These are phyloP conservation scores for Corythaixoides concolor DNA, from an alignment of 2,113 vertebrate genomes.

Conservation along the genomic window DNA sequence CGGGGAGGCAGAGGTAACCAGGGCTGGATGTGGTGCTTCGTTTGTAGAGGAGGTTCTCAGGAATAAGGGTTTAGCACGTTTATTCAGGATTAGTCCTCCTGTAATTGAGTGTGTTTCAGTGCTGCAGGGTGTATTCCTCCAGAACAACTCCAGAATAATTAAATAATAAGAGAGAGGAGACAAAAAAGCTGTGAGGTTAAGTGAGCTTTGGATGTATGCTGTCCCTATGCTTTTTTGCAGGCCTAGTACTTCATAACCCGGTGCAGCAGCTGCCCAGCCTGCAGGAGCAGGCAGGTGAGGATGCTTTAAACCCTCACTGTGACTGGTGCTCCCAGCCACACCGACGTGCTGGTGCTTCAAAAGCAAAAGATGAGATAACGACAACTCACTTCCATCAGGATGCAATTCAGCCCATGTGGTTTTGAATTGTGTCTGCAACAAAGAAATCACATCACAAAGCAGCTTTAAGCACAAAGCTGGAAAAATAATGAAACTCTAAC, in stretches of 20 bases:
- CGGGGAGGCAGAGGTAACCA: not conserved
- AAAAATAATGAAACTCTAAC: not conserved
- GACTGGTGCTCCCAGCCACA: not conserved
- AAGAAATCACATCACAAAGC: not conserved
- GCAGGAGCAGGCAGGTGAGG: not conserved
- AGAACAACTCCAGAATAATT: not conserved
- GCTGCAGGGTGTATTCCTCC: not conserved
- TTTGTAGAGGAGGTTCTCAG: not conserved
- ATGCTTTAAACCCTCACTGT: not conserved
- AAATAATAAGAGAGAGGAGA: not conserved
- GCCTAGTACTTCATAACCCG: not conserved
- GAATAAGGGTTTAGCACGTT: not conserved
- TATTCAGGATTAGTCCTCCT: not conserved
- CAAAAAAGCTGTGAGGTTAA: not conserved
- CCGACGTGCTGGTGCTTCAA: not conserved
- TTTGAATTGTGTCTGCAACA: slow-evolving; percentile 13
- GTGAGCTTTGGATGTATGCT: not conserved
- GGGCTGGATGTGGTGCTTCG: not conserved
- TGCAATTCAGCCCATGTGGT: not conserved
- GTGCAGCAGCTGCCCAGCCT: not conserved
- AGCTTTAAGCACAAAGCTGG: not conserved
- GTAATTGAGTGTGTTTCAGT: not conserved
- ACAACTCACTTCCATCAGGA: not conserved
- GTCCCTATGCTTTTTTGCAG: not conserved
- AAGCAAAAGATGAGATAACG: not conserved